These are phyloP conservation scores for Drosophila arawakana DNA, from an alignment of 1,140 invertebrate genomes.

Conservation along the genomic window DNA sequence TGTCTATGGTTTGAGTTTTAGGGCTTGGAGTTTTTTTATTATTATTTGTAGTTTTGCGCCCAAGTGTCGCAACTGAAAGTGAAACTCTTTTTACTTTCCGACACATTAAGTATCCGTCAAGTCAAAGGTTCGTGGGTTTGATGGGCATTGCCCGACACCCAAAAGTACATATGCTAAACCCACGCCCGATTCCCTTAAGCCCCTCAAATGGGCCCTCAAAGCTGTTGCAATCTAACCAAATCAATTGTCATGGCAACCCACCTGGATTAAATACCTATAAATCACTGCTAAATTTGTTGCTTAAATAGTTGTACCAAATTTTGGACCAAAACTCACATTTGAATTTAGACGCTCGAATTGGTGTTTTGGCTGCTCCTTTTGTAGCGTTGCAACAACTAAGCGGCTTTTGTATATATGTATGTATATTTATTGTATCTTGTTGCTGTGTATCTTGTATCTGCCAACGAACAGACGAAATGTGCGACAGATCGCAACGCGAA, in stretches of 20 bases:
- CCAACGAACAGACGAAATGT: conserved; percentile 48
- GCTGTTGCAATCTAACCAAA: conserved; percentile 1
- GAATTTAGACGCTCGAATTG: conserved; percentile 18
- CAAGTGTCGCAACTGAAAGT: conserved; percentile 77
- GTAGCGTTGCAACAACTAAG: not conserved
- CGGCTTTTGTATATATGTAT: not conserved
- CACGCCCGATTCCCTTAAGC: conserved; percentile 14
- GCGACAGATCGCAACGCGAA: conserved; percentile 83
- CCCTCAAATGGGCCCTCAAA: not conserved
- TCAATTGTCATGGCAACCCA: conserved; percentile 15
- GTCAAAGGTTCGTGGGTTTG: conserved; percentile 49
- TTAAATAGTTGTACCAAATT: not conserved
- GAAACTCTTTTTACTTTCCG: conserved; percentile 74
- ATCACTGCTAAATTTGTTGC: not conserved
- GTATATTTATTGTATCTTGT: conserved; percentile 18
- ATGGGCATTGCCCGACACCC: conserved; percentile 12
- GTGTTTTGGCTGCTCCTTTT: conserved; percentile 7
- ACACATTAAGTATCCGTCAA: conserved; percentile 32
- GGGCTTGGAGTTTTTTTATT: conserved; percentile 5
- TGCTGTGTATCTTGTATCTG: conserved; percentile 15
- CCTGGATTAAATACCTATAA: not conserved
- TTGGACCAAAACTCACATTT: conserved; percentile 56
- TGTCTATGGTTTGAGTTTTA: conserved; percentile 5
- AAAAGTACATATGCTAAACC: conserved; percentile 17
- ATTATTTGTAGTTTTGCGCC: conserved; percentile 21